These are phyloP conservation scores for Steinernema carpocapsae DNA, from an alignment of 2,888 invertebrate genomes.

Conservation along the genomic window DNA sequence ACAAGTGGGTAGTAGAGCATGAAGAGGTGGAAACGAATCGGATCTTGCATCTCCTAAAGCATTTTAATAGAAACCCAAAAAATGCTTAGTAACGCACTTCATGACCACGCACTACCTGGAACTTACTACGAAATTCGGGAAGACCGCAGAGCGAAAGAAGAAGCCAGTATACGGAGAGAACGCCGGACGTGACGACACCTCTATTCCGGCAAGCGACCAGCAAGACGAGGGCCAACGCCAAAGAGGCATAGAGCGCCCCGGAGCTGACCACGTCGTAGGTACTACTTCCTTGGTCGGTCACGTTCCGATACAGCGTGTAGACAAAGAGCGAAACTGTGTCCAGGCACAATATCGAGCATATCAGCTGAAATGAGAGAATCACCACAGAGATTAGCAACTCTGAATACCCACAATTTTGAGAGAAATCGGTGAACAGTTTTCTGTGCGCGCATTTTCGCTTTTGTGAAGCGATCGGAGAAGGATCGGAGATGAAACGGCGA, in stretches of 20 bases:
- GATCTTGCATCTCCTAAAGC: not conserved
- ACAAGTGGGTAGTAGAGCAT: constrained; percentile 49
- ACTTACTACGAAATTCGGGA: constrained; percentile 46
- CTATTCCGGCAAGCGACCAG: constrained; percentile 61
- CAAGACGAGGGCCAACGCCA: constrained; percentile 56
- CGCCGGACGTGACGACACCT: constrained; percentile 66
- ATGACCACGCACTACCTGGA: constrained; percentile 33
- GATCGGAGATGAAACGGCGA: constrained; percentile 55
- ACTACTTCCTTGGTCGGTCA: not conserved
- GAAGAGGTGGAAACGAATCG: constrained; percentile 44
- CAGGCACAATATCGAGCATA: constrained; percentile 23
- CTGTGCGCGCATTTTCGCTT: constrained; percentile 53
- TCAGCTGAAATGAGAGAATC: constrained; percentile 33
- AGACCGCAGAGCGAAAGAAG: constrained; percentile 52
- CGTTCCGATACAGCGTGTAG: not conserved
- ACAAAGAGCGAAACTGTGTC: not conserved
- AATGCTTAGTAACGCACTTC: not conserved
- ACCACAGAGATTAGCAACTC: not conserved
- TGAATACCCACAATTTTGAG: constrained; percentile 56
- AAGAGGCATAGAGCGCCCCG: constrained; percentile 36
- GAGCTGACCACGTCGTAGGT: constrained; percentile 1
- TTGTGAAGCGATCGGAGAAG: constrained; percentile 59
- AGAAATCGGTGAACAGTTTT: constrained; percentile 56
- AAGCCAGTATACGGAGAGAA: constrained; percentile 63
- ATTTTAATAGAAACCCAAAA: not conserved